Evolutionary conservation across 2,888 invertebrate species (phyloP).

Genomic region (Apamea anceps): DNA sequence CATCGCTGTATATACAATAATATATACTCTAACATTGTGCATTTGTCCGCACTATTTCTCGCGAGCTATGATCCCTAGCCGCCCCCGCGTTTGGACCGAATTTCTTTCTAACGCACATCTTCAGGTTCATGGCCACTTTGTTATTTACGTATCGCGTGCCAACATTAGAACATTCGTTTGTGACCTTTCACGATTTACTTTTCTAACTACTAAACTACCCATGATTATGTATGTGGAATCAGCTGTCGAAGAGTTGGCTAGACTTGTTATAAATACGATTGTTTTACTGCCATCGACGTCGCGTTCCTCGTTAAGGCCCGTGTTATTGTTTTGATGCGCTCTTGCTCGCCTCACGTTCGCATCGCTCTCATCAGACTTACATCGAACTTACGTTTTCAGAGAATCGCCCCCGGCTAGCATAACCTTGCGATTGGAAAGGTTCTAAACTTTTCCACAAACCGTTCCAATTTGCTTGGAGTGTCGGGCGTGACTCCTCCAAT

Average conservation of each 20-base stretch:
- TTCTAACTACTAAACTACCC: slow-evolving; percentile 49
- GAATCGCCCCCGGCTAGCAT: neutral
- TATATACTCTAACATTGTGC: slow-evolving; percentile 10
- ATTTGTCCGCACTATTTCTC: slow-evolving; percentile 13
- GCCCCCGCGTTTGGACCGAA: slow-evolving; percentile 65
- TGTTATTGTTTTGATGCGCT: slow-evolving; percentile 59
- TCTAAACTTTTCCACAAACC: slow-evolving; percentile 23
- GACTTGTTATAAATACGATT: slow-evolving; percentile 40
- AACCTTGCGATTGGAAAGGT: slow-evolving; percentile 18
- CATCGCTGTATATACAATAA: neutral
- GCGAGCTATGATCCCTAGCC: slow-evolving; percentile 29
- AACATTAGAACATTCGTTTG: slow-evolving; percentile 66
- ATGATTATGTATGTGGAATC: slow-evolving; percentile 57
- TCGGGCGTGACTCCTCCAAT: slow-evolving; percentile 31
- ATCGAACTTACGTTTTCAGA: neutral
- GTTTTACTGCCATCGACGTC: slow-evolving; percentile 51
- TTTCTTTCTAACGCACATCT: slow-evolving; percentile 68
- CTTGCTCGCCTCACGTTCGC: slow-evolving; percentile 12
- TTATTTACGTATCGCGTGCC: slow-evolving; percentile 73
- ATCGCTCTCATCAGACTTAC: slow-evolving; percentile 4
- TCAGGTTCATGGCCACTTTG: slow-evolving; percentile 78
- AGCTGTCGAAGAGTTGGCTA: slow-evolving; percentile 58
- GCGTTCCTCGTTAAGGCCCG: slow-evolving; percentile 35
- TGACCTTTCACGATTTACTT: slow-evolving; percentile 68
- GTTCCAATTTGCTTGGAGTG: slow-evolving; percentile 36